These are phyloP conservation scores for Lasioglossum morio DNA, from an alignment of 2,888 invertebrate species.

Conservation along the genomic window DNA sequence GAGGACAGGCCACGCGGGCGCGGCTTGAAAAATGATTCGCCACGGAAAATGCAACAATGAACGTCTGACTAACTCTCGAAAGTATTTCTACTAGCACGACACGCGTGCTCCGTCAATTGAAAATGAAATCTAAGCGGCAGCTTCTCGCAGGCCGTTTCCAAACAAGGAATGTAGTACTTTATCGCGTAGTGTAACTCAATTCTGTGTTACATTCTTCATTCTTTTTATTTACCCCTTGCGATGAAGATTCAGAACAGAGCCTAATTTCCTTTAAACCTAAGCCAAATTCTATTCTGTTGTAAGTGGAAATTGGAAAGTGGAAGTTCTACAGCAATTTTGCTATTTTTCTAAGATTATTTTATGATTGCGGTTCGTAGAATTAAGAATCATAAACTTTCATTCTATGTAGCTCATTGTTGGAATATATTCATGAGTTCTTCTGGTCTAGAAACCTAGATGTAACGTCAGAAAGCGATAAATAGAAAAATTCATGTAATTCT, in stretches of 20 bases:
- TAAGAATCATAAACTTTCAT: neutral
- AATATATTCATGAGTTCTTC: neutral
- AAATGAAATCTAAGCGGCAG: neutral
- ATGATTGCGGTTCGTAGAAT: too few species aligned
- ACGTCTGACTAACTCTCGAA: neutral
- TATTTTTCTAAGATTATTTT: too few species aligned
- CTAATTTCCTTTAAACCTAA: too few species aligned
- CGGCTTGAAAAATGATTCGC: neutral
- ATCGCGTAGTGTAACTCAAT: neutral
- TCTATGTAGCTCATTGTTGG: neutral
- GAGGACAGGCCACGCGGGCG: neutral
- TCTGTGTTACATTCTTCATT: neutral
- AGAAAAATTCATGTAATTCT: neutral
- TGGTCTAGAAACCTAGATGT: slow-evolving; percentile 5
- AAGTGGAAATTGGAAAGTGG: too few species aligned
- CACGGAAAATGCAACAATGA: neutral
- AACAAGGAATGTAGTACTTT: neutral
- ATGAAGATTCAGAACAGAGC: too few species aligned
- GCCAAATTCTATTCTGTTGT: too few species aligned
- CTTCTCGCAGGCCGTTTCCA: neutral
- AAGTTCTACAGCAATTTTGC: too few species aligned
- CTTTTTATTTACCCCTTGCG: neutral
- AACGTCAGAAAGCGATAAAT: neutral
- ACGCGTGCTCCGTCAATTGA: neutral
- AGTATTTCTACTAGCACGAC: neutral